phyloP scores from a whole-genome alignment of 37 sponge, comb jelly and placozoan genomes.

The Corticium candelabrum region DNA sequence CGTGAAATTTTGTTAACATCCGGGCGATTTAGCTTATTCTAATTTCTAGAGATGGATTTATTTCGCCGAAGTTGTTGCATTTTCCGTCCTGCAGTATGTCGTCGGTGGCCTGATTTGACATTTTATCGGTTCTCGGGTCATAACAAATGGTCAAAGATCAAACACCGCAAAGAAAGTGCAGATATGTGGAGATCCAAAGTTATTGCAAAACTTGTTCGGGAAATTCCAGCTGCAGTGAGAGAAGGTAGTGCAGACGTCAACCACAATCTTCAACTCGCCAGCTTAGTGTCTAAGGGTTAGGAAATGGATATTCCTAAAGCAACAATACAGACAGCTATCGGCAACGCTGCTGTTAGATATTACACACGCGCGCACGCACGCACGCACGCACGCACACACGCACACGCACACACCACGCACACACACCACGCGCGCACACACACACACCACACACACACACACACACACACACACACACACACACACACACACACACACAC shows the following conservation, averaged over 20 bases:
- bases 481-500: too few species aligned
- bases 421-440: too few species aligned
- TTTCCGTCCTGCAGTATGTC: too few species aligned
- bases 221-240: conserved; percentile 23
- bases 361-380: too few species aligned
- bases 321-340: conserved; percentile 25
- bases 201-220: conserved; percentile 5
- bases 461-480: too few species aligned
- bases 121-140: conserved; percentile 30
- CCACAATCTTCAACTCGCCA: conserved; percentile 22
- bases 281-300: conserved; percentile 18
- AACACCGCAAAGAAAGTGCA: conserved; percentile 28
- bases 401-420: too few species aligned
- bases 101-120: neutral
- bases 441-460: too few species aligned
- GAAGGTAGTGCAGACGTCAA: conserved; percentile 41
- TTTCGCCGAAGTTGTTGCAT: too few species aligned
- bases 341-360: neutral
- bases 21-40: too few species aligned
- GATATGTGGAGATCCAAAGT: conserved; percentile 31
- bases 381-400: too few species aligned
- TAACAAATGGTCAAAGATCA: conserved; percentile 80
- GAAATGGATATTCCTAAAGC: conserved; percentile 29
- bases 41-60: too few species aligned
- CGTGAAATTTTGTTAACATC: too few species aligned